These are phyloP conservation scores for Drosophila testacea DNA, from an alignment of 2,888 invertebrate genomes.

Conservation along the genomic window DNA sequence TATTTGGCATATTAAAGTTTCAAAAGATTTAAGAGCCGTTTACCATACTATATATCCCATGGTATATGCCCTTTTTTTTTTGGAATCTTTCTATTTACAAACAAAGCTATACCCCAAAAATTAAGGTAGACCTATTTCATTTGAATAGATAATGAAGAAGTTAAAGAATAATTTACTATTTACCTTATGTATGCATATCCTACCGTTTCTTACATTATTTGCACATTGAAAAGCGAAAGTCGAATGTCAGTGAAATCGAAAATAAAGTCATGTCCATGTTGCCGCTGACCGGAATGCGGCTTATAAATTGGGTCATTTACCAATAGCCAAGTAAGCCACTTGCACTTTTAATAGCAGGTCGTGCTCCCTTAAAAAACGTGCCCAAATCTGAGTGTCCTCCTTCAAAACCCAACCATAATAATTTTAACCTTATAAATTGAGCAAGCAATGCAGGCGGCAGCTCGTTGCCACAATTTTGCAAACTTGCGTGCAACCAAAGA, in stretches of 20 bases:
- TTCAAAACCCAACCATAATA: slow-evolving; percentile 53
- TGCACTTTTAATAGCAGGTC: slow-evolving; percentile 78
- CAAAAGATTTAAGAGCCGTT: too few species aligned
- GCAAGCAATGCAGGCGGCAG: slow-evolving; percentile 36
- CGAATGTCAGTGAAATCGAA: slow-evolving; percentile 44
- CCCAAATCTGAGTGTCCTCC: slow-evolving; percentile 11
- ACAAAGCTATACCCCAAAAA: too few species aligned
- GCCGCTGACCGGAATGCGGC: slow-evolving; percentile 70
- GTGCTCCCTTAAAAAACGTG: slow-evolving; percentile 49
- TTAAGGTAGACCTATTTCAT: too few species aligned
- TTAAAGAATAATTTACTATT: neutral
- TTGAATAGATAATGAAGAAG: neutral
- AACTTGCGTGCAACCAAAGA: slow-evolving; percentile 79
- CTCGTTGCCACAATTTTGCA: slow-evolving; percentile 76
- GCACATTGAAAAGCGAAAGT: slow-evolving; percentile 65
- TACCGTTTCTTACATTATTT: neutral
- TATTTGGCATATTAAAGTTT: too few species aligned
- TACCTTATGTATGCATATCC: slow-evolving; percentile 9
- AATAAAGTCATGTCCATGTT: slow-evolving; percentile 48
- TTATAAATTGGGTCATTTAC: slow-evolving; percentile 79
- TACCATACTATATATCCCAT: too few species aligned
- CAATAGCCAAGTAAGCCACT: slow-evolving; percentile 73
- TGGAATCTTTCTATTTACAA: too few species aligned
- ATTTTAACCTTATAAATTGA: slow-evolving; percentile 81
- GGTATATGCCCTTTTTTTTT: too few species aligned